phyloP scores from a whole-genome alignment of 2,888 invertebrate species.

The Eucera pruinosa region DNA sequence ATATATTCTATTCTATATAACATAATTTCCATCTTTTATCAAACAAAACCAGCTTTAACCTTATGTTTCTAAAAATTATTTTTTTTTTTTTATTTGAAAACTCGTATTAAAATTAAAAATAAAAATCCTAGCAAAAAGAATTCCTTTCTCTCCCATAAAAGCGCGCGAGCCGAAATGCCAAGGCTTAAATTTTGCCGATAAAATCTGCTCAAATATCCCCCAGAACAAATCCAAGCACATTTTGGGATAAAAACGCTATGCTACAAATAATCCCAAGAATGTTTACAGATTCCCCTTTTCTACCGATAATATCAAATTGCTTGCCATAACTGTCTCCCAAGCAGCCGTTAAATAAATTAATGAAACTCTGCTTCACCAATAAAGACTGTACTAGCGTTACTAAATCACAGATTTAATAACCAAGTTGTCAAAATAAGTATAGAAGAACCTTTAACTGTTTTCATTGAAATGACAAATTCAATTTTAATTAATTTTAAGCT shows the following conservation, averaged over 20 bases:
- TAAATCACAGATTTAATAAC: constrained; percentile 3
- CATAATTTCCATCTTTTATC: too few relatives aligned
- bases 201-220: background rate
- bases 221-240: background rate
- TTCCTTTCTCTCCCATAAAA: background rate
- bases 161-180: background rate
- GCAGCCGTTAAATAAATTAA: constrained; percentile 17
- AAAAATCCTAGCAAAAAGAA: background rate
- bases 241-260: background rate
- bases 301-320: background rate
- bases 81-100: background rate
- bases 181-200: background rate
- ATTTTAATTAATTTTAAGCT: too few relatives aligned
- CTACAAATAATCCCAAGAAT: background rate
- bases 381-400: constrained; percentile 1
- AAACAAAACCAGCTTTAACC: too few relatives aligned
- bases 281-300: background rate
- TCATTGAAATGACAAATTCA: too few relatives aligned
- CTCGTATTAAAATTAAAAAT: background rate
- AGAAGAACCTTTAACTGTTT: constrained; percentile 3
- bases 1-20: too few relatives aligned
- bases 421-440: constrained; percentile 8
- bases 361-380: constrained; percentile 5
- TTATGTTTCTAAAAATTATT: too few relatives aligned
- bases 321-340: background rate